Percentiles rank a stretch among this genome's conserved stretches.
Conservation (phyloP, 1,140 invertebrate species). For the Rhyzopertha dominica region DNA sequence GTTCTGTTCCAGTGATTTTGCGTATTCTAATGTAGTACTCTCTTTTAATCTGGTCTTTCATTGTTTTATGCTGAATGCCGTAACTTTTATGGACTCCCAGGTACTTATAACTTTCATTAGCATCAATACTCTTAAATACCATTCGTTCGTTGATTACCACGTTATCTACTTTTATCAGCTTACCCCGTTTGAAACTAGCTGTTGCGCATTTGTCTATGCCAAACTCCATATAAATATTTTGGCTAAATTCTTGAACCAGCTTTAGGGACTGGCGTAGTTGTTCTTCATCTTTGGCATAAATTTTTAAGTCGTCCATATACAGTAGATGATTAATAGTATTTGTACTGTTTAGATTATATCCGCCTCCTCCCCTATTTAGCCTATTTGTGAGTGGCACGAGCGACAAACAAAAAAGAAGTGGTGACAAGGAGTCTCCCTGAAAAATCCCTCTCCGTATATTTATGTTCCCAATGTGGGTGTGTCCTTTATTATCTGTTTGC, state of each 20-base stretch:
- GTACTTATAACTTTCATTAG: conserved; percentile 7
- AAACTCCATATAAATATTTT: conserved; percentile 6
- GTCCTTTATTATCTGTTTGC: no score
- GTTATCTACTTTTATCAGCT: neutral
- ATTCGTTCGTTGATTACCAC: no score
- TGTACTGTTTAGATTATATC: no score
- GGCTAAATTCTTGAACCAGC: neutral
- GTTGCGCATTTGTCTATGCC: conserved; percentile 5
- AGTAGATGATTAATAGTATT: no score
- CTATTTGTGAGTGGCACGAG: no score
- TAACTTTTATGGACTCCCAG: conserved; percentile 3
- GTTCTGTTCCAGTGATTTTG: neutral
- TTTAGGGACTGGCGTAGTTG: neutral
- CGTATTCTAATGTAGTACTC: neutral
- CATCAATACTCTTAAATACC: neutral
- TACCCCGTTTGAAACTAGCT: conserved; percentile 1
- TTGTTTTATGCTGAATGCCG: neutral
- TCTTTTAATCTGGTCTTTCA: neutral
- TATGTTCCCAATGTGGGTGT: no score
- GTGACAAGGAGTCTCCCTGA: no score
- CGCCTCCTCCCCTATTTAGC: no score
- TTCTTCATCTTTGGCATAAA: conserved; percentile 3
- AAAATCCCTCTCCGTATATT: no score
- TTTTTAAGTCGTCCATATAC: conserved; percentile 7
- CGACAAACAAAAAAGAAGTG: no score